Percentiles rank a stretch among this genome's conserved stretches.
Evolutionary conservation across 2,113 vertebrate species (phyloP).

Genomic region (Ailuropoda melanoleuca): DNA sequence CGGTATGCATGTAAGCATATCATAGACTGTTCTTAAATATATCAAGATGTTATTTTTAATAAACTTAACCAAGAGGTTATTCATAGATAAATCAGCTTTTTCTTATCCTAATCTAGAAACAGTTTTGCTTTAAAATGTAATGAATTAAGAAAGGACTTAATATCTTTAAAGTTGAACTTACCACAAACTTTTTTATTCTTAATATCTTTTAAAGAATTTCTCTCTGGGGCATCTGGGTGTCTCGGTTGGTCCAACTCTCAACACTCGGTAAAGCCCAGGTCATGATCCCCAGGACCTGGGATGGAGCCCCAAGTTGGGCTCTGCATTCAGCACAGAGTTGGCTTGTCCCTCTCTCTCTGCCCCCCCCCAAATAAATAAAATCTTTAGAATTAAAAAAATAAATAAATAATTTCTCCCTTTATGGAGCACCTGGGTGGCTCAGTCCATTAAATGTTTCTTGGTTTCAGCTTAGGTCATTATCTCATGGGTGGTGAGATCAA

Average conservation of each 20-base stretch:
- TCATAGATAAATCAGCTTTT: background rate
- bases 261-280: too few species aligned
- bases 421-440: background rate
- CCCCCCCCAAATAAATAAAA: background rate
- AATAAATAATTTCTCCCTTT: background rate
- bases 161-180: background rate
- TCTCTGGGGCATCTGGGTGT: background rate
- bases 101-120: background rate
- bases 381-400: background rate
- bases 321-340: background rate
- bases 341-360: background rate
- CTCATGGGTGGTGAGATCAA: background rate
- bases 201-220: background rate
- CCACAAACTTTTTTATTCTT: background rate
- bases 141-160: background rate
- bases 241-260: background rate
- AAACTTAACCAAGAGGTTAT: background rate
- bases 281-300: too few species aligned
- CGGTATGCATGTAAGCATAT: background rate
- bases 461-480: background rate
- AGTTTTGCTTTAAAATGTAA: background rate
- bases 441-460: background rate
- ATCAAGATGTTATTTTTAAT: background rate
- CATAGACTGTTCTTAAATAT: background rate
- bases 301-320: too few species aligned